Conservation (phyloP, 2,113 vertebrate species). For the Rhinolophus sinicus region DNA sequence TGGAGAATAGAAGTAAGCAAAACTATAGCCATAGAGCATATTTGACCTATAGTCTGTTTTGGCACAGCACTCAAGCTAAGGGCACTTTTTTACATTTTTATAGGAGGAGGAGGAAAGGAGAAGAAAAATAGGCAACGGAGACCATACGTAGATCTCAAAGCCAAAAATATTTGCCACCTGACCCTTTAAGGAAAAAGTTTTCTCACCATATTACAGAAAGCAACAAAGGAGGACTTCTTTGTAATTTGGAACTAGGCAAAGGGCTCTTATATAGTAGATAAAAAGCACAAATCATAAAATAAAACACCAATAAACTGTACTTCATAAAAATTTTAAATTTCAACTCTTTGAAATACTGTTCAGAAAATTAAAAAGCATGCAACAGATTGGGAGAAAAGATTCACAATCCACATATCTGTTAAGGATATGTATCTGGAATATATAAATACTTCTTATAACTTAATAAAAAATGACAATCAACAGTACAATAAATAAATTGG, state of each 20-base stretch:
- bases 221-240: not conserved
- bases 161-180: not conserved
- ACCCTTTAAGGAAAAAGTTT: not conserved
- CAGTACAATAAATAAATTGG: not conserved
- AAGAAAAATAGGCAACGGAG: not conserved
- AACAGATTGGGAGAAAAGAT: not conserved
- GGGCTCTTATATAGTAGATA: not conserved
- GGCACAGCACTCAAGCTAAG: not conserved
- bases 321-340: slow-evolving; percentile 6
- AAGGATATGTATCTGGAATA: not conserved
- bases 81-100: not conserved
- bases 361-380: not conserved
- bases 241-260: not conserved
- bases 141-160: not conserved
- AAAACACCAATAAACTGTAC: not conserved
- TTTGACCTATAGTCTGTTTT: not conserved
- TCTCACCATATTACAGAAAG: not conserved
- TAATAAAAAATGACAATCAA: not conserved
- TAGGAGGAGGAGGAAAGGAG: not conserved
- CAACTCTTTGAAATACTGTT: not conserved
- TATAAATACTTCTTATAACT: not conserved
- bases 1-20: not conserved
- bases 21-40: not conserved
- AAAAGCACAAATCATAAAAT: not conserved
- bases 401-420: not conserved